phyloP scores from a whole-genome alignment of 2,797 vertebrate genomes.

The Vespertilio murinus region DNA sequence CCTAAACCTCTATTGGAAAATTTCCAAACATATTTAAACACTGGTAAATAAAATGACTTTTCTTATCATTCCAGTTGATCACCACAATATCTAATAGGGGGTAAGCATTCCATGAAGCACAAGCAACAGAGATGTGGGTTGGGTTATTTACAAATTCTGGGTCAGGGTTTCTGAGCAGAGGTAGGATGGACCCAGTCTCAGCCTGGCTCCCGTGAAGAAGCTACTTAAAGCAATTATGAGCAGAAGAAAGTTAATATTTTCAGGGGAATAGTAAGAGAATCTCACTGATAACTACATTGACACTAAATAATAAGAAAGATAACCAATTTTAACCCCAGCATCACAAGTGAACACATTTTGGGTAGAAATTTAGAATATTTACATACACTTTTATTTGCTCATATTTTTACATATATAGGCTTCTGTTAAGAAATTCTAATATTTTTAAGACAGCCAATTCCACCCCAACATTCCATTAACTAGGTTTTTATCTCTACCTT shows the following conservation, averaged over 20 bases:
- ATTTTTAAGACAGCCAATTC: constrained; percentile 38
- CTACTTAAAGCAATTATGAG: not conserved
- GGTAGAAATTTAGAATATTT: not conserved
- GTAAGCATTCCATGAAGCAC: not conserved
- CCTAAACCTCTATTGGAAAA: not conserved
- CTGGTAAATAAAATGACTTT: not conserved
- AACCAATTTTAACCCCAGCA: not conserved
- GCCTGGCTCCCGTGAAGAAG: not conserved
- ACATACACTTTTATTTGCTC: not conserved
- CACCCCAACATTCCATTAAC: not conserved
- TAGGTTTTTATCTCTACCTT: not conserved
- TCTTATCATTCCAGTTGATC: not conserved
- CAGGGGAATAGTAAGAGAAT: not conserved
- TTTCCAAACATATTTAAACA: constrained; percentile 34
- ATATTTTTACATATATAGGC: not conserved
- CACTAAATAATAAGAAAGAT: constrained; percentile 5
- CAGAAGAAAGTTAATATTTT: constrained; percentile 19
- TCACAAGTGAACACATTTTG: not conserved
- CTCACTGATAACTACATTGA: not conserved
- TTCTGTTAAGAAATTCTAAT: constrained; percentile 19
- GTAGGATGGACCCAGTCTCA: not conserved
- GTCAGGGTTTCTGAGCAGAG: not conserved
- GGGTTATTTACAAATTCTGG: not conserved
- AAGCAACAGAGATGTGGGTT: not conserved
- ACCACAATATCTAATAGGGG: not conserved